phyloP scores from a whole-genome alignment of 2,797 vertebrate species.

The Spinus pinus region DNA sequence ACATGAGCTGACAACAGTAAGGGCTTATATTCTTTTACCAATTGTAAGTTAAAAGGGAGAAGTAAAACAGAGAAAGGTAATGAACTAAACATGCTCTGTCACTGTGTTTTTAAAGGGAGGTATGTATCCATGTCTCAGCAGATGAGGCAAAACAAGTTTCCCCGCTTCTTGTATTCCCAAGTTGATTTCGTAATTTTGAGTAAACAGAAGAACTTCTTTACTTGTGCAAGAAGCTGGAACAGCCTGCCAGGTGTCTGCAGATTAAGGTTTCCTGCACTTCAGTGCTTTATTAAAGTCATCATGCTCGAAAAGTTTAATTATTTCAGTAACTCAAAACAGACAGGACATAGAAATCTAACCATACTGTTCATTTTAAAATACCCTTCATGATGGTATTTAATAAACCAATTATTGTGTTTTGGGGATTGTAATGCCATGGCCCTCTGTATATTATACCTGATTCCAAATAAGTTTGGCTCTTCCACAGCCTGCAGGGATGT shows the following conservation, averaged over 20 bases:
- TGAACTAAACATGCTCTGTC: neutral
- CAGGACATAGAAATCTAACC: neutral
- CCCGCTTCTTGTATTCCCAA: neutral
- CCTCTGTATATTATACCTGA: neutral
- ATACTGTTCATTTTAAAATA: neutral
- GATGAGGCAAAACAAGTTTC: slow-evolving; percentile 33
- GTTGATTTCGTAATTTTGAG: neutral
- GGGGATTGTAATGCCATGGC: neutral
- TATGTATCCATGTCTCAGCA: neutral
- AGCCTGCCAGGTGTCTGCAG: slow-evolving; percentile 4
- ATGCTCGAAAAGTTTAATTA: neutral
- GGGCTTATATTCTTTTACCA: neutral
- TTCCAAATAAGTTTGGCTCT: neutral
- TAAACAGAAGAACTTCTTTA: neutral
- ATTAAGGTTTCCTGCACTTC: neutral
- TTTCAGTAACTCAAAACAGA: slow-evolving; percentile 1
- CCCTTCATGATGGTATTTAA: neutral
- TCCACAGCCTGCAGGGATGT: neutral
- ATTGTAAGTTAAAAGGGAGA: neutral
- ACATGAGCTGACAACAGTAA: neutral
- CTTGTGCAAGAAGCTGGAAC: neutral
- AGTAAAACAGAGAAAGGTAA: neutral
- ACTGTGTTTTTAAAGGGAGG: neutral
- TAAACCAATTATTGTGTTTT: neutral
- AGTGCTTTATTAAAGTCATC: neutral